Evolutionary conservation across 2,888 invertebrate species (phyloP).

Genomic region (Geotrupes spiniger): DNA sequence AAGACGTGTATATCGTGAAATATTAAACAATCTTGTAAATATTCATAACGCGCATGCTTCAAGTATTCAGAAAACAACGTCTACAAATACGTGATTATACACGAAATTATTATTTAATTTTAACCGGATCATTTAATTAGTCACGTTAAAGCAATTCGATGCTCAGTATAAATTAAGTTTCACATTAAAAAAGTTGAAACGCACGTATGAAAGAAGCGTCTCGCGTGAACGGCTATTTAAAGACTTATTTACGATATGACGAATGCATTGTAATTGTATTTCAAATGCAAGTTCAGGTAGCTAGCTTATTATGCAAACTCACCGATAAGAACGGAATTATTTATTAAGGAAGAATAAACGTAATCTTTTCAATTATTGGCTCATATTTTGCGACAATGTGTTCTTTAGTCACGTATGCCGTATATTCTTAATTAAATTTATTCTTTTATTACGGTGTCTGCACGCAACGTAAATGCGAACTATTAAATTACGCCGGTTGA

Average conservation of each 20-base stretch:
- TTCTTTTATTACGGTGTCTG: conserved; percentile 15
- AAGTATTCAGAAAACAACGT: no score
- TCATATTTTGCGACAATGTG: conserved; percentile 10
- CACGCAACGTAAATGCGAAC: conserved; percentile 13
- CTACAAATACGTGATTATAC: no score
- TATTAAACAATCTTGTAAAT: no score
- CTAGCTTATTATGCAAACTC: no score
- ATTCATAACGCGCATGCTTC: no score
- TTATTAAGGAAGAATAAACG: conserved; percentile 6
- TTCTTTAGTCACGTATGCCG: conserved; percentile 18
- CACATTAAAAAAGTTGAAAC: no score
- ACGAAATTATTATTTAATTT: no score
- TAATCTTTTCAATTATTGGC: conserved; percentile 14
- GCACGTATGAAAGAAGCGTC: no score
- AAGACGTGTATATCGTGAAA: no score
- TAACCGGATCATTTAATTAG: no score
- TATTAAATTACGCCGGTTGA: conserved; percentile 4
- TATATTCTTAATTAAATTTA: conserved; percentile 23
- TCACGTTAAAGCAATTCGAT: no score
- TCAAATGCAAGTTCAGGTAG: not conserved
- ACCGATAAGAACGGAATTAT: not conserved
- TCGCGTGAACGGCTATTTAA: not conserved
- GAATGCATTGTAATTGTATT: conserved; percentile 2
- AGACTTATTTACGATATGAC: conserved; percentile 2
- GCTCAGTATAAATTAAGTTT: no score